Evolutionary conservation across 2,113 vertebrate species (phyloP).

Genomic region (Ochotona curzoniae): DNA sequence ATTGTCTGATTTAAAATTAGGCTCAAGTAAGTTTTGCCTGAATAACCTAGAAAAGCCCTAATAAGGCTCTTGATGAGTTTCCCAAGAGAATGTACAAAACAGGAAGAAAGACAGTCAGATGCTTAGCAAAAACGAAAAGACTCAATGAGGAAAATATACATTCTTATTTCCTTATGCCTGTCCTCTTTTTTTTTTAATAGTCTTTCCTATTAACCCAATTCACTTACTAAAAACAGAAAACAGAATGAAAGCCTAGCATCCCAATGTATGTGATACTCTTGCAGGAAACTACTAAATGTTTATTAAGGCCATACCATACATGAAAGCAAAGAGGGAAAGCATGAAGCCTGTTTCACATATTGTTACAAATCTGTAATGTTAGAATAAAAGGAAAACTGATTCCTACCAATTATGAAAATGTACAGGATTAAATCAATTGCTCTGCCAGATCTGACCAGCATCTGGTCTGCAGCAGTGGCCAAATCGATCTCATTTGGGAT

Average conservation of each 20-base stretch:
- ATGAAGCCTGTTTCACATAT: constrained; percentile 82
- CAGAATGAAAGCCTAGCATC: constrained; percentile 69
- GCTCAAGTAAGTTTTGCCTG: constrained; percentile 45
- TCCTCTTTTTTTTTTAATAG: constrained; percentile 56
- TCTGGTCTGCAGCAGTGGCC: constrained; percentile 81
- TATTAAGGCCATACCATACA: constrained; percentile 81
- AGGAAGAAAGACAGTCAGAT: constrained; percentile 56
- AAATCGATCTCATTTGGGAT: constrained; percentile 75
- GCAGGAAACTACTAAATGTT: constrained; percentile 77
- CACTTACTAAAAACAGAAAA: constrained; percentile 78
- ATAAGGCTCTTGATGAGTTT: constrained; percentile 66
- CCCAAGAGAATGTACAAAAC: constrained; percentile 70
- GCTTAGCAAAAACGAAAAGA: constrained; percentile 65
- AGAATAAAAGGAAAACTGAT: constrained; percentile 82
- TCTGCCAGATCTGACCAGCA: constrained; percentile 76
- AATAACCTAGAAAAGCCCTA: constrained; percentile 61
- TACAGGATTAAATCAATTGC: constrained; percentile 80
- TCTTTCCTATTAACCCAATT: constrained; percentile 74
- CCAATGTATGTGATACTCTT: constrained; percentile 65
- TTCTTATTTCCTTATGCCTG: constrained; percentile 56
- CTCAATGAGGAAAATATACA: constrained; percentile 56
- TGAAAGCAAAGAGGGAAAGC: constrained; percentile 70
- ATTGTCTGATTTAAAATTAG: constrained; percentile 65
- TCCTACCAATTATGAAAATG: constrained; percentile 83
- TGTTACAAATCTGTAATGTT: constrained; percentile 81